Conservation (phyloP, 2,113 vertebrate species). For the Hylia prasina region DNA sequence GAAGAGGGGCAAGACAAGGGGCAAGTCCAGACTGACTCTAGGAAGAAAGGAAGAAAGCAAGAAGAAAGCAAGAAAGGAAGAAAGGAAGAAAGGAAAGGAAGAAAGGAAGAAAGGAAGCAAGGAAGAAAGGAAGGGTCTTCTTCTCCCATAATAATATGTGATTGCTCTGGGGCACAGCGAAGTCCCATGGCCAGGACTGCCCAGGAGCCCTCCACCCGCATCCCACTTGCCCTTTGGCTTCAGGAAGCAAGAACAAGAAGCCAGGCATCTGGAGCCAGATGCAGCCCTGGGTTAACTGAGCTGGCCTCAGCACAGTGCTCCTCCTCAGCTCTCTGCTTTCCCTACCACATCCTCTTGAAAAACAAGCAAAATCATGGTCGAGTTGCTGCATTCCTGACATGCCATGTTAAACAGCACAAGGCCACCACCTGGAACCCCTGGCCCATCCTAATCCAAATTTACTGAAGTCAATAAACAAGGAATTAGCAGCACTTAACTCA, state of each 20-base stretch:
- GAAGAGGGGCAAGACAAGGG: neutral
- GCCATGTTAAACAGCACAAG: neutral
- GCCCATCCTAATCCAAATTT: neutral
- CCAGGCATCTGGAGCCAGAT: neutral
- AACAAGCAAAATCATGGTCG: neutral
- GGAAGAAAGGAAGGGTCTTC: neutral
- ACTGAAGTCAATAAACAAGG: slow-evolving; percentile 16
- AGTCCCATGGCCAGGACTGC: neutral
- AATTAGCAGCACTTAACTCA: slow-evolving; percentile 1
- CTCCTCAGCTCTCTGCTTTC: neutral
- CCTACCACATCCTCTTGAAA: neutral
- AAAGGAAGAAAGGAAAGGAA: neutral
- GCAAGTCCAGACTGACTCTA: neutral
- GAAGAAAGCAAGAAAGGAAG: neutral
- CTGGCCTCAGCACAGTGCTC: neutral
- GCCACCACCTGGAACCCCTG: neutral
- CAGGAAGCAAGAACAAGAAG: neutral
- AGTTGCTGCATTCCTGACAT: slow-evolving; percentile 3
- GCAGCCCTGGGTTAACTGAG: neutral
- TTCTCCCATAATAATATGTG: neutral
- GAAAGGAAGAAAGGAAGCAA: neutral
- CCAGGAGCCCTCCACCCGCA: neutral
- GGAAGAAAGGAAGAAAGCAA: neutral
- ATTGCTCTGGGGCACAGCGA: accelerated
- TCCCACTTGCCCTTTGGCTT: neutral